Percentiles rank a stretch among this genome's conserved stretches.
phyloP scores from a whole-genome alignment of 2,797 vertebrate species.

The Kryptolebias ocellatus region DNA sequence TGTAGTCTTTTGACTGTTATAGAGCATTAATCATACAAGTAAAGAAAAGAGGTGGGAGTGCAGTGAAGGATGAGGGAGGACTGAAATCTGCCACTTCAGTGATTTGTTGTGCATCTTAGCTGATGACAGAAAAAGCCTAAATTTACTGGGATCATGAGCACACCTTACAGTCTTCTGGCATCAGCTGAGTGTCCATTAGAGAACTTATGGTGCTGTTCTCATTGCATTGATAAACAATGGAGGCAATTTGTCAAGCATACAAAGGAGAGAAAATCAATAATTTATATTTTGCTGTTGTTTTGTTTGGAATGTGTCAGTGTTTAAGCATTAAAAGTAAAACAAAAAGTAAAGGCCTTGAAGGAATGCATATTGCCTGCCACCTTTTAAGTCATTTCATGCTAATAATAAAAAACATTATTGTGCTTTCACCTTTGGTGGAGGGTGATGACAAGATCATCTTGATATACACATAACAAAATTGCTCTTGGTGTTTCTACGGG shows the following conservation, averaged over 20 bases:
- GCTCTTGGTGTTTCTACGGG: no score
- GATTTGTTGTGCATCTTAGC: constrained; percentile 63
- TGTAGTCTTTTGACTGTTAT: constrained; percentile 48
- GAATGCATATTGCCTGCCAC: no score
- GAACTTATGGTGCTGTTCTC: constrained; percentile 44
- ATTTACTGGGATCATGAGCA: constrained; percentile 59
- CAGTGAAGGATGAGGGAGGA: constrained; percentile 54
- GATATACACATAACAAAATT: no score
- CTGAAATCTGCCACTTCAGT: constrained; percentile 64
- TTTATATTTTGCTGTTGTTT: constrained; percentile 13
- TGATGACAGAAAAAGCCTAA: constrained; percentile 62
- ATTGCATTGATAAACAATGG: constrained; percentile 49
- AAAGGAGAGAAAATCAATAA: constrained; percentile 30
- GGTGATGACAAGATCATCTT: no score
- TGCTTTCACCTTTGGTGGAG: no score
- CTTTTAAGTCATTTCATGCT: no score
- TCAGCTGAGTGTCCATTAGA: constrained; percentile 67
- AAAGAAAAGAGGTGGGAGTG: constrained; percentile 41
- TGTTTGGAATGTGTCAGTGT: constrained; percentile 4
- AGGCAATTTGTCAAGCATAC: constrained; percentile 31
- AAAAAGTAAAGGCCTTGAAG: background rate
- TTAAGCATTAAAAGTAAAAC: background rate
- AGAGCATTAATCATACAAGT: constrained; percentile 60
- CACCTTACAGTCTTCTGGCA: constrained; percentile 58
- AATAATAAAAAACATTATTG: no score